Base-by-base conservation (phyloP, 2,888 invertebrate species). In the Hedychridium roseum region DNA sequence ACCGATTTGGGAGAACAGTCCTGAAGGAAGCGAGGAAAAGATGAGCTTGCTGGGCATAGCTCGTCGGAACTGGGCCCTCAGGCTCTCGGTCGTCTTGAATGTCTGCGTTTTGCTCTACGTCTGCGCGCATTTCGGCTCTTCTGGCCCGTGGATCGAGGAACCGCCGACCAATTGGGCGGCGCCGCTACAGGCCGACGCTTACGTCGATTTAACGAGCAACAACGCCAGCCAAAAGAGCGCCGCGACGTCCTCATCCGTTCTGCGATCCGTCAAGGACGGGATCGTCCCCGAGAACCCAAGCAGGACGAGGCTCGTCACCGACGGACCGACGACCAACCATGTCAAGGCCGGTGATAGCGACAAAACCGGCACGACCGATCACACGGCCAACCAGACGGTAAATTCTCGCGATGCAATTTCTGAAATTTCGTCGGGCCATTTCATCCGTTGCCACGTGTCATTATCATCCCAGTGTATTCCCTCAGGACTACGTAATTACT, bases 1-100 rank as follows among this genome's bases (percentile, higher is more conserved):
- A n/a, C n/a, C n/a, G n/a, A n/a, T n/a, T n/a, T n/a, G n/a, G n/a
- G n/a, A n/a, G n/a, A n/a, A n/a, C n/a, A n/a, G n/a, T n/a, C n/a
- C n/a, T n/a, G n/a, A n/a, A n/a, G n/a, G n/a, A n/a, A n/a, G n/a
- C n/a, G n/a, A n/a, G n/a, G 16, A 30, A 34, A 46, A 35, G 50
- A 66, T 64, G 67, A 72, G 63, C 50, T 72, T 74, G 70, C 68
- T 68, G 43, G 68, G 73, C 49, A 80, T 84, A 58, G 80, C 82
- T 46, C 81, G 85, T 55, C 85, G 89, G 62, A 89, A 89, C 80
- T 86, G 88, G 83, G 82, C 88, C 79, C 84, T 89, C 76, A 84
- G 88, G 67, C 86, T 88, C 78, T 89, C 89, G 80, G 87, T 90
- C 69, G 84, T 89, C 51, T 85, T 89, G 64, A 90, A 89, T 75